Percentiles rank a stretch among this genome's conserved stretches.
Evolutionary conservation across 37 sponge, comb jelly and placozoan genomes (phyloP).

Genomic region (Axinella damicornis): DNA sequence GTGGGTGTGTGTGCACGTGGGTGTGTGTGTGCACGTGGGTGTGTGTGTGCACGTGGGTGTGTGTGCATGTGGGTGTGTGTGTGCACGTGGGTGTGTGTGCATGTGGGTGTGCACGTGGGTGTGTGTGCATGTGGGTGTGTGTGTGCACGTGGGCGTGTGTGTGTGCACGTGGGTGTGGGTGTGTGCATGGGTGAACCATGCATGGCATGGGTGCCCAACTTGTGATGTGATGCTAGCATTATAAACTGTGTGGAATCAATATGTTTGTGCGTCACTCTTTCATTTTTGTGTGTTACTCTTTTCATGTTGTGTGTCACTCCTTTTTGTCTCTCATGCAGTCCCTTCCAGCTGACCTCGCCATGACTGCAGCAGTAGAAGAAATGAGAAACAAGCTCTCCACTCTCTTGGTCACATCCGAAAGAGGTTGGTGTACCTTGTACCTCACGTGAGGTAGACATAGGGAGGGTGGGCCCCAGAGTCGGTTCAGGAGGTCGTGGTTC

Average conservation of each 20-base stretch:
- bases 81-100: slow-evolving; percentile 19
- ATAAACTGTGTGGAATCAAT: no score
- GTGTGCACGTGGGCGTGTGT: slow-evolving; percentile 23
- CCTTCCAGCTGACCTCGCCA: slow-evolving; percentile 45
- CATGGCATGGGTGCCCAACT: slow-evolving; percentile 3
- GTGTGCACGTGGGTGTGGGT: slow-evolving; percentile 15
- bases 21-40: neutral
- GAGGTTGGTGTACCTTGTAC: slow-evolving; percentile 7
- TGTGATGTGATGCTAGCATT: no score
- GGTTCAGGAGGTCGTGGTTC: no score
- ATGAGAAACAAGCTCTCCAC: slow-evolving; percentile 58
- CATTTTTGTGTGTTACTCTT: neutral
- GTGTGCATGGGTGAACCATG: slow-evolving; percentile 15
- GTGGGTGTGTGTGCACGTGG: slow-evolving; percentile 17
- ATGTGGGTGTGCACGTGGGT: slow-evolving; percentile 16
- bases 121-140: slow-evolving; percentile 20
- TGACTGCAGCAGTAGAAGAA: slow-evolving; percentile 69
- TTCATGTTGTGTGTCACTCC: neutral
- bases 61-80: slow-evolving; percentile 15
- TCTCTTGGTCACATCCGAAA: neutral
- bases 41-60: slow-evolving; percentile 32
- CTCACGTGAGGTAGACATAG: neutral
- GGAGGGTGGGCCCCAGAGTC: no score
- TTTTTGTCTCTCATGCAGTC: neutral
- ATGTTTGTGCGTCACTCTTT: neutral